These are phyloP conservation scores for Geophilus truncorum DNA, from an alignment of 2,888 invertebrate genomes.

Conservation along the genomic window DNA sequence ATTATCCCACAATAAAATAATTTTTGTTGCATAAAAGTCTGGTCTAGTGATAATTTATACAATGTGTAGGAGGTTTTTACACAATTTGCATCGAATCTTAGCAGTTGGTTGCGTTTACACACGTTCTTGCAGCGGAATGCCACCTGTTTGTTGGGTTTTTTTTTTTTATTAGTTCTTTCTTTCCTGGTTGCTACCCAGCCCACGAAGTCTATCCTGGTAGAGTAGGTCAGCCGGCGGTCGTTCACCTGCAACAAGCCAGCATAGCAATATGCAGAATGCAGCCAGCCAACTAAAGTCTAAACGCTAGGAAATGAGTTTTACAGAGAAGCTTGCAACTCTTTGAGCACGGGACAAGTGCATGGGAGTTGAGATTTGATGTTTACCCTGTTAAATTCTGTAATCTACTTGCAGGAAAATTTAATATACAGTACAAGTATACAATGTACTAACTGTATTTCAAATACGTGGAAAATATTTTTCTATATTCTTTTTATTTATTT, in stretches of 20 bases:
- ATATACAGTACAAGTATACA: too few species aligned
- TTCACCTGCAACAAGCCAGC: constrained; percentile 19
- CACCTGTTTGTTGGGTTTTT: constrained; percentile 13
- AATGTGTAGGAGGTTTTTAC: neutral
- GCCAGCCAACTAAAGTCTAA: neutral
- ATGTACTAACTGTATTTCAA: too few species aligned
- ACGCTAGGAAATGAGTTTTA: neutral
- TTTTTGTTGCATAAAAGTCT: too few species aligned
- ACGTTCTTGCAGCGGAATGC: constrained; percentile 7
- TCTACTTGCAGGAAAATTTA: neutral
- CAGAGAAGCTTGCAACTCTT: neutral
- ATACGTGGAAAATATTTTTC: too few species aligned
- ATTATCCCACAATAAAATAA: too few species aligned
- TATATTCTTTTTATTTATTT: too few species aligned
- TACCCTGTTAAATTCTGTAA: neutral
- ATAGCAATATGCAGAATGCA: constrained; percentile 19
- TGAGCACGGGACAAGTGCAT: neutral
- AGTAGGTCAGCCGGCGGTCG: constrained; percentile 18
- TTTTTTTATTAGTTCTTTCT: neutral
- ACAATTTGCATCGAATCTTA: neutral
- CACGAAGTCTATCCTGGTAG: constrained; percentile 27
- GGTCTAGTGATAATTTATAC: neutral
- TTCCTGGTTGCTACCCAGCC: constrained; percentile 22
- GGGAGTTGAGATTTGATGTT: neutral
- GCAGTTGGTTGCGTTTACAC: neutral